A percentile compares a stretch with the other conserved stretches of the same genome.
Conservation (phyloP, 2,888 invertebrate species). For the Amaurobius ferox region DNA sequence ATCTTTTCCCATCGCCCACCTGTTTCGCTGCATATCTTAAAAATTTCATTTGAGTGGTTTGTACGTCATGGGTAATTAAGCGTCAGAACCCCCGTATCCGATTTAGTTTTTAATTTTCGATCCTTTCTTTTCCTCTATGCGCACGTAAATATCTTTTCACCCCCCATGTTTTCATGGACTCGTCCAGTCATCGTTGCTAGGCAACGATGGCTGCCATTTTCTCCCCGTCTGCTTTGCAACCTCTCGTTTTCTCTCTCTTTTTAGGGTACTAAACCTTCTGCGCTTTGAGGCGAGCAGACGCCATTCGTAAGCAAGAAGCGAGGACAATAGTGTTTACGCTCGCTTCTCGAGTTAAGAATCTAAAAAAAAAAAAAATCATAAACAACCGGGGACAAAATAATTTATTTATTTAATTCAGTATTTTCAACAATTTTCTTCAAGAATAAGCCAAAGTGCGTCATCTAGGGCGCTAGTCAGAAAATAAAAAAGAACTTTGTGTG, state of each 20-base stretch:
- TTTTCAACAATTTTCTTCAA: too few species aligned
- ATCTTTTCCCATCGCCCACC: neutral
- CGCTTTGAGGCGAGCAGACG: slow-evolving; percentile 2
- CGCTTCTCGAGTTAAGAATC: too few species aligned
- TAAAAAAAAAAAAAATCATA: too few species aligned
- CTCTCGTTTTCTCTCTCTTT: slow-evolving; percentile 17
- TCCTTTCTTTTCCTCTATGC: neutral
- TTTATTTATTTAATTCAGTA: too few species aligned
- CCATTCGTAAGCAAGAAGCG: neutral
- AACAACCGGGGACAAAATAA: neutral
- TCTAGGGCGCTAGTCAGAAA: neutral
- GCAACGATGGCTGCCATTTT: slow-evolving; percentile 54
- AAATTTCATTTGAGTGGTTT: neutral
- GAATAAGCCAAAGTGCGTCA: too few species aligned
- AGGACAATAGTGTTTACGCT: neutral
- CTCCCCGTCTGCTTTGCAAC: slow-evolving; percentile 10
- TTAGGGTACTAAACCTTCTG: slow-evolving; percentile 39
- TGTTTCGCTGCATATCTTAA: neutral
- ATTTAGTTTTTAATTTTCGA: neutral
- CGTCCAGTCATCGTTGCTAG: slow-evolving; percentile 52
- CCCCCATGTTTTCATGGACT: slow-evolving; percentile 38
- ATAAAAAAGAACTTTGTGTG: neutral
- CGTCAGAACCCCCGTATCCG: neutral
- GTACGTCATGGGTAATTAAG: neutral
- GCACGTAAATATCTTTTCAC: neutral